Base-by-base conservation (phyloP, 1,140 invertebrate genomes). In the Xylocopa sonorina region DNA sequence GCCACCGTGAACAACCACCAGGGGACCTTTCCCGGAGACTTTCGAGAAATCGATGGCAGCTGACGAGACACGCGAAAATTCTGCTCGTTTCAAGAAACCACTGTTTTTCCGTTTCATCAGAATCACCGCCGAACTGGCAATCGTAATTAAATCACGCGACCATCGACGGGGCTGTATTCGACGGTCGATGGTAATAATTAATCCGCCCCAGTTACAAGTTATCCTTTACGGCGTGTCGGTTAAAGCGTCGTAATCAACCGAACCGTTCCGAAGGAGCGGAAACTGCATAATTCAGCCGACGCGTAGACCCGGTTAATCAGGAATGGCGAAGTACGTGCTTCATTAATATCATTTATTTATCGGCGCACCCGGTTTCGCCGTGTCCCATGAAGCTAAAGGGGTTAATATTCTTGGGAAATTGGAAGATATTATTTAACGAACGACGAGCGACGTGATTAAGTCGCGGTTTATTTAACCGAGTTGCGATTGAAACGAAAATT, bases 401-500 rank as follows among this genome's bases (percentile, higher is more conserved):
- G 75, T 81, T 81, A 78, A 78, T 81, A 72, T 81, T 66, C 75
- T 72, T 78, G 67, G 80, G 76, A 72, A 81, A 81, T 81, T 81
- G 80, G 58, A 66, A 78, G 72, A 34, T 78, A 72, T 81, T 72
- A 78, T 81, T 81, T 78, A 78, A 43, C 38, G 67, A 66, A 48
- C 50, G 16, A 34, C 50, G 24, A 21, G 43, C 58, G 46, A 66
- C 41, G 34, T 67, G 55, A 81, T 81, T 78, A 69, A 81, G 72
- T 78, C 32, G 34, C 21, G 21, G 14, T 27, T 24, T 46, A 41
- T 51, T 29, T 29, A 63, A 66, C 50, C 63, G 9, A 18, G 12
- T 53, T 34, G 27, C 21, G 71, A 80, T 76, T 53, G 78, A 77
- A 80, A 77, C 48, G 27, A 60, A 62, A 76, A n/a, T n/a, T n/a